Conservation (phyloP, 2,797 vertebrate species). For the Parambassis ranga region DNA sequence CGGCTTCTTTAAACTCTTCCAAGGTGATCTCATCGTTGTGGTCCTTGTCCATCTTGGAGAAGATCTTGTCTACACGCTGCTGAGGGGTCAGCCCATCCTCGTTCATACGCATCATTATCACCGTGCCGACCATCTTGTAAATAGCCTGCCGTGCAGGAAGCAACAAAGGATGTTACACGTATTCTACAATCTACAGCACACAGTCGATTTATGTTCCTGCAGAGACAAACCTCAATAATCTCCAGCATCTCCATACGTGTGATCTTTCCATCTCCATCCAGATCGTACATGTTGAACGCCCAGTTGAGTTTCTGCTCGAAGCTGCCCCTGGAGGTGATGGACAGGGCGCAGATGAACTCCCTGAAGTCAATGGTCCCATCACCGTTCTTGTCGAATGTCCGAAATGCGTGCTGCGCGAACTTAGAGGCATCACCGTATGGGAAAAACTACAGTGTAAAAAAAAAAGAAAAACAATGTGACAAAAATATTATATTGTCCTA, state of each 20-base stretch:
- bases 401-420: conserved; percentile 97
- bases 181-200: not conserved
- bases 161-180: too few species aligned
- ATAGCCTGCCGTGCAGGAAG: conserved; percentile 83
- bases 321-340: conserved; percentile 97
- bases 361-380: conserved; percentile 99
- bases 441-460: conserved; percentile 85
- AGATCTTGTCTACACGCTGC: conserved; percentile 98
- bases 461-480: not conserved
- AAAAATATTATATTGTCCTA: not conserved
- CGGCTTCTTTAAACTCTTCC: conserved; percentile 98
- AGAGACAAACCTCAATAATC: conserved; percentile 91
- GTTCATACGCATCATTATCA: conserved; percentile 99
- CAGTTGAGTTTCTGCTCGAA: conserved; percentile 99
- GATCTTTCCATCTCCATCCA: conserved; percentile 98
- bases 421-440: conserved; percentile 97
- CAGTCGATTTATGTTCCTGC: not conserved
- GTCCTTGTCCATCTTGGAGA: conserved; percentile 99
- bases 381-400: conserved; percentile 97
- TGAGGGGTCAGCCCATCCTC: conserved; percentile 96
- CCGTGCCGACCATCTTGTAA: conserved; percentile 98
- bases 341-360: conserved; percentile 98
- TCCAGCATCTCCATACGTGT: conserved; percentile 98
- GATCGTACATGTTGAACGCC: conserved; percentile 99
- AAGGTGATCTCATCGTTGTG: conserved; percentile 96